Evolutionary conservation across 2,888 invertebrate genomes (phyloP).

Genomic region (Eudasyphora cyanicolor): DNA sequence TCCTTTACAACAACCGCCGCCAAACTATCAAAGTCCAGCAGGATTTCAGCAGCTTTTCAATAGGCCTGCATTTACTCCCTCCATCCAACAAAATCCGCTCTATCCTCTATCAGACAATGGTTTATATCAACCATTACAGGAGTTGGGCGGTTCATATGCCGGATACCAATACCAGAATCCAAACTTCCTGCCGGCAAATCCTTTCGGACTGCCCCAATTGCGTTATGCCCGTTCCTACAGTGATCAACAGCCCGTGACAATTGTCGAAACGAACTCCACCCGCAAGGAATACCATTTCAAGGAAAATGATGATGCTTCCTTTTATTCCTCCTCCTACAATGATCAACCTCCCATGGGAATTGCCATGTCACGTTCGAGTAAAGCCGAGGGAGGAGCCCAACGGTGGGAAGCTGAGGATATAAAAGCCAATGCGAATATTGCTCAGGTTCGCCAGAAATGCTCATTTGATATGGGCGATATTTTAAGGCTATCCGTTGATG

Average conservation of each 20-base stretch:
- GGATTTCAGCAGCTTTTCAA: constrained; percentile 40
- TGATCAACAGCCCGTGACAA: constrained; percentile 69
- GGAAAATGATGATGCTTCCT: constrained; percentile 71
- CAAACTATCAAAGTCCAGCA: constrained; percentile 41
- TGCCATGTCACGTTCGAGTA: constrained; percentile 33
- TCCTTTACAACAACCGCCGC: constrained; percentile 35
- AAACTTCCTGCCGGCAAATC: constrained; percentile 35
- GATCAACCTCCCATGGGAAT: constrained; percentile 21
- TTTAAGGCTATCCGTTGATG: constrained; percentile 74
- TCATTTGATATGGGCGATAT: constrained; percentile 75
- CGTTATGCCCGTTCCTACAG: constrained; percentile 53
- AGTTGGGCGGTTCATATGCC: not conserved
- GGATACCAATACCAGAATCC: constrained; percentile 46
- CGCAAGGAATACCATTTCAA: constrained; percentile 75
- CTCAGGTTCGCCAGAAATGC: constrained; percentile 71
- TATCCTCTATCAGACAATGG: not conserved
- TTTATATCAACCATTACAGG: constrained; percentile 17
- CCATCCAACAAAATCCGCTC: constrained; percentile 42
- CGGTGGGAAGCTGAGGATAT: constrained; percentile 48
- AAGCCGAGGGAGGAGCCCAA: not conserved
- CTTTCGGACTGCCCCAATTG: constrained; percentile 37
- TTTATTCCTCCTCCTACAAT: no score
- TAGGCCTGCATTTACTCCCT: not conserved
- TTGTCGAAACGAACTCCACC: constrained; percentile 76
- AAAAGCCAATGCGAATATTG: constrained; percentile 18